Evolutionary conservation across 2,888 invertebrate species (phyloP).

Genomic region (Xestobium rufovillosum): DNA sequence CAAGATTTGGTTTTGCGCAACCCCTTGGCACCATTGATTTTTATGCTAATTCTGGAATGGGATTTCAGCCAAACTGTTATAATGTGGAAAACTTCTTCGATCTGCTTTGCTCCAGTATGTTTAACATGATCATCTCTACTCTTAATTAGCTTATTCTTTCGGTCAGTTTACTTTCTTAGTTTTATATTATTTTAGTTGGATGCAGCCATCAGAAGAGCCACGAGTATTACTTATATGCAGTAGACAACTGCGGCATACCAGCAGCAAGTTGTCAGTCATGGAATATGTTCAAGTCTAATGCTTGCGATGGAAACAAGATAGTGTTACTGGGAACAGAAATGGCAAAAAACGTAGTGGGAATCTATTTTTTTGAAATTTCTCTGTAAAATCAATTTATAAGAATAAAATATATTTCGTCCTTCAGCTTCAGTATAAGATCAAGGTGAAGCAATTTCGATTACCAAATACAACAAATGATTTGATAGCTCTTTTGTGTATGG

Average conservation of each 20-base stretch:
- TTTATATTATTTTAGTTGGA: neutral
- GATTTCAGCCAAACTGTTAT: constrained; percentile 5
- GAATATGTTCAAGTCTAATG: neutral
- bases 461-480: no score
- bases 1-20: neutral
- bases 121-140: no score
- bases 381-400: no score
- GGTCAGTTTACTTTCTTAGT: no score
- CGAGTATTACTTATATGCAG: neutral
- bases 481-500: no score
- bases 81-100: constrained; percentile 1
- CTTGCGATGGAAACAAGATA: constrained; percentile 2
- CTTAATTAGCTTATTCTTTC: no score
- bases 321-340: neutral
- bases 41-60: constrained; percentile 7
- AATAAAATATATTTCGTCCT: no score
- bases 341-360: neutral
- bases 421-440: no score
- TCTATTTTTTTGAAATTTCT: neutral
- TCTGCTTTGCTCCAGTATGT: no score
- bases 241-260: neutral
- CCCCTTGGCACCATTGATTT: constrained; percentile 10
- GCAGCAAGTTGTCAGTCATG: neutral
- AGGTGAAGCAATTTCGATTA: no score
- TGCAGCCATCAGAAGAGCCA: neutral